Evolutionary conservation across 2,797 vertebrate genomes (phyloP).

Genomic region (Ctenopoma multispine): DNA sequence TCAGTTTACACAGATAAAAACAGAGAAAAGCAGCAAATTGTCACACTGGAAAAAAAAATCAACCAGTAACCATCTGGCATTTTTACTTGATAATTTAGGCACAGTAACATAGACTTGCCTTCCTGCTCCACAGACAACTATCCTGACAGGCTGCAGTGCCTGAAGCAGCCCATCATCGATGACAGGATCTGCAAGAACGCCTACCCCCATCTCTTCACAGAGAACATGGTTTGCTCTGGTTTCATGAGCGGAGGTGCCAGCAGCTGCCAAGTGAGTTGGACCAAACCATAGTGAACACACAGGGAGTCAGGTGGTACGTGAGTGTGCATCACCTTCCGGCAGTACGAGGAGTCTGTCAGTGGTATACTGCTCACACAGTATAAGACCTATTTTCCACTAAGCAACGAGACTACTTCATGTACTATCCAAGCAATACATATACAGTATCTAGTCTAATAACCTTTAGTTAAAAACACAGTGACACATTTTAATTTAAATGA

Average conservation of each 20-base stretch:
- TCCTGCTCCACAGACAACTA: slow-evolving; percentile 53
- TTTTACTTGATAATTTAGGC: background rate
- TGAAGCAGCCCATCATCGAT: slow-evolving; percentile 80
- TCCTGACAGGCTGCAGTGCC: slow-evolving; percentile 75
- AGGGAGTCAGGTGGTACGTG: slow-evolving; percentile 14
- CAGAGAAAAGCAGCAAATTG: background rate
- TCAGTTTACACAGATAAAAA: background rate
- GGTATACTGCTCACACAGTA: background rate
- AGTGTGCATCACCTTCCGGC: slow-evolving; percentile 9
- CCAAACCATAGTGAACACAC: slow-evolving; percentile 23
- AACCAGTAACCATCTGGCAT: background rate
- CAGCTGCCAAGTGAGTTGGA: slow-evolving; percentile 79
- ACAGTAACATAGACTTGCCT: background rate
- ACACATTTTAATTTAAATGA: background rate
- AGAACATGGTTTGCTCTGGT: slow-evolving; percentile 80
- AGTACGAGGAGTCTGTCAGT: slow-evolving; percentile 2
- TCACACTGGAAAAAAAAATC: background rate
- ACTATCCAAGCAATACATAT: too few species aligned
- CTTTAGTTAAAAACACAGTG: background rate
- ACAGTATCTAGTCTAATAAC: background rate
- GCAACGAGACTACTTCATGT: background rate
- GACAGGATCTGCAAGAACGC: slow-evolving; percentile 74
- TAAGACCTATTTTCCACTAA: background rate
- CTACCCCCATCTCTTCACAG: slow-evolving; percentile 73
- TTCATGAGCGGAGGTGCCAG: slow-evolving; percentile 78